Conservation (phyloP, 2,888 invertebrate species). For the Catocala nupta region DNA sequence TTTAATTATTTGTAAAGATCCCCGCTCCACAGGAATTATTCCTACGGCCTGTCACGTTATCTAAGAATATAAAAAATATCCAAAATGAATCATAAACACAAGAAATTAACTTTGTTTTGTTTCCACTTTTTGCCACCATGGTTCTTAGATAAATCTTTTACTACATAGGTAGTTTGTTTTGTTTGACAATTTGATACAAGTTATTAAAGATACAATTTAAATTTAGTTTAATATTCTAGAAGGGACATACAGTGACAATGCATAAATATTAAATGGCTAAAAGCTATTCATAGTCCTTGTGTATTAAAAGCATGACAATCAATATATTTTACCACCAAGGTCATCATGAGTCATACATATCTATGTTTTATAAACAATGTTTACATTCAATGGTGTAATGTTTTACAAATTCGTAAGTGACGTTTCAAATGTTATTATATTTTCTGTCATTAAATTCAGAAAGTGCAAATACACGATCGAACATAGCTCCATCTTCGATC, state of each 20-base stretch:
- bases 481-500: no score
- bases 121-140: no score
- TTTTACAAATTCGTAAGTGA: slow-evolving; percentile 2
- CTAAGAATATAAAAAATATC: no score
- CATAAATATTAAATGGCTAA: slow-evolving; percentile 10
- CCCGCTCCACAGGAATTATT: no score
- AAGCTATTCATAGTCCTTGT: slow-evolving; percentile 9
- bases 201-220: not conserved
- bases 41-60: no score
- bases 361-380: slow-evolving; percentile 4
- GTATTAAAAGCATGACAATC: slow-evolving; percentile 25
- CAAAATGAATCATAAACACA: no score
- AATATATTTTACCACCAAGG: slow-evolving; percentile 26
- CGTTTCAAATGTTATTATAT: not conserved
- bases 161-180: not conserved
- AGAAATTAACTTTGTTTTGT: no score
- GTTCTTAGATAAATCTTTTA: no score
- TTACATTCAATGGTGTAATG: slow-evolving; percentile 2
- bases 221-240: not conserved
- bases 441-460: no score
- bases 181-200: no score
- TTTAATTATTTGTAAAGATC: no score
- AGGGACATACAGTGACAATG: slow-evolving; percentile 28
- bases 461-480: no score
- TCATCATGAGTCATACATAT: not conserved